phyloP scores from a whole-genome alignment of 1,140 invertebrate species.

The Procambarus virginalis region DNA sequence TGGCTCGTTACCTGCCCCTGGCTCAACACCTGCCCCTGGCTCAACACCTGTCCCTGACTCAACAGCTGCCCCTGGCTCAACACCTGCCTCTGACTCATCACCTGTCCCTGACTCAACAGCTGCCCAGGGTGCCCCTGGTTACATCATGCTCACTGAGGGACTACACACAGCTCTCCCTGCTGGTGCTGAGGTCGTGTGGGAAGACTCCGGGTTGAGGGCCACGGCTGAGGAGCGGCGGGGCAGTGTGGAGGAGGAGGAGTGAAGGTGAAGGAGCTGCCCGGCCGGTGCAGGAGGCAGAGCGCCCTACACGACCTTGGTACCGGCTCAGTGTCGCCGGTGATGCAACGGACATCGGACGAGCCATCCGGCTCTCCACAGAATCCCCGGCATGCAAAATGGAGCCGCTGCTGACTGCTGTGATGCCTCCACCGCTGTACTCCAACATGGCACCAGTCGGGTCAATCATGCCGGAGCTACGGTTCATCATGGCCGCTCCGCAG shows the following conservation, averaged over 20 bases:
- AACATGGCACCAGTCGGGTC: not conserved
- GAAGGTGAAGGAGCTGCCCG: not conserved
- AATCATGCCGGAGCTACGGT: not conserved
- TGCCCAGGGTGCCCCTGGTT: not conserved
- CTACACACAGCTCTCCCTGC: slow-evolving; percentile 40
- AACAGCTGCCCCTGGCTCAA: too few species aligned
- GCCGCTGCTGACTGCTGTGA: too few species aligned
- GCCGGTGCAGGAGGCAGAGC: slow-evolving; percentile 24
- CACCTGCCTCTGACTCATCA: too few species aligned
- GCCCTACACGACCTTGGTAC: not conserved
- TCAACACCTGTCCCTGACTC: too few species aligned
- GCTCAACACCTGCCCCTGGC: too few species aligned
- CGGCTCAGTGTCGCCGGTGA: slow-evolving; percentile 10
- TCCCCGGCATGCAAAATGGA: not conserved
- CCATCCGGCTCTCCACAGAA: not conserved
- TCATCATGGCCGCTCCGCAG: not conserved
- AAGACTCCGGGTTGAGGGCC: slow-evolving; percentile 33
- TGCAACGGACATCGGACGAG: not conserved
- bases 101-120: too few species aligned
- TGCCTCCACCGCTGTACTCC: not conserved
- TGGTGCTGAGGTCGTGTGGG: slow-evolving; percentile 16
- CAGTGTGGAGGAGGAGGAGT: slow-evolving; percentile 8
- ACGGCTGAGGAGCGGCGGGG: slow-evolving; percentile 32
- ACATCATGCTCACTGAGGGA: not conserved
- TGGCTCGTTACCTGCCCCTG: too few species aligned